A percentile compares a stretch with the other conserved stretches of the same genome.
Conservation (phyloP, 2,888 invertebrate species). For the Eilema sororculum region DNA sequence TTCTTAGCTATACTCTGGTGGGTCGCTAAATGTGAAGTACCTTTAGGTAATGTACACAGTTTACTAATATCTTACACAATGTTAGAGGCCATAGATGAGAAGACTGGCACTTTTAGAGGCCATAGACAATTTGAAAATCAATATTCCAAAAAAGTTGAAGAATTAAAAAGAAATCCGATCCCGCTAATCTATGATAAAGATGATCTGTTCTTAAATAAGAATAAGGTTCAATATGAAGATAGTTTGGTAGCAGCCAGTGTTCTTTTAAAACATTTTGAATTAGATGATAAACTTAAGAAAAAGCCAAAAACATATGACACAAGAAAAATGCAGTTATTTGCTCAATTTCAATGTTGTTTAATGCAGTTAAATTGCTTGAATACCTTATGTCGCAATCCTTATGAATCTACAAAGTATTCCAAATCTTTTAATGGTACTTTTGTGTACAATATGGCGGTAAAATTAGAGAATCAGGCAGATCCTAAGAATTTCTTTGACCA, state of each 20-base stretch:
- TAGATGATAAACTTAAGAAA: conserved; percentile 83
- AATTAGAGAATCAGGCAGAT: conserved; percentile 87
- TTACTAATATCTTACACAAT: conserved; percentile 87
- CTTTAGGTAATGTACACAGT: conserved; percentile 85
- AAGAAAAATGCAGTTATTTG: conserved; percentile 88
- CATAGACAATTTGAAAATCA: conserved; percentile 80
- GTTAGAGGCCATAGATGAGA: conserved; percentile 86
- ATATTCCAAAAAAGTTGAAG: conserved; percentile 72
- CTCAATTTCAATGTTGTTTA: conserved; percentile 89
- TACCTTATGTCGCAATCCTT: conserved; percentile 88
- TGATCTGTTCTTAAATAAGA: conserved; percentile 76
- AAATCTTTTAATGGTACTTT: conserved; percentile 92
- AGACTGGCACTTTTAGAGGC: conserved; percentile 86
- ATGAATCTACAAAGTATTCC: conserved; percentile 85
- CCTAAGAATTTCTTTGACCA: conserved; percentile 84
- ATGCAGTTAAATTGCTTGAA: conserved; percentile 88
- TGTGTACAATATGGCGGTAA: conserved; percentile 90
- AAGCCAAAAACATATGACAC: conserved; percentile 86
- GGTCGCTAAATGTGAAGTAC: conserved; percentile 78
- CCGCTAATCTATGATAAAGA: conserved; percentile 47
- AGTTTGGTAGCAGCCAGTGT: conserved; percentile 87
- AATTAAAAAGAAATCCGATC: conserved; percentile 56
- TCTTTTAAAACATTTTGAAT: conserved; percentile 87
- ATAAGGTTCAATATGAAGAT: conserved; percentile 85
- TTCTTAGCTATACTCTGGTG: conserved; percentile 88